Percentiles rank a stretch among this genome's conserved stretches.
phyloP scores from a whole-genome alignment of 2,797 vertebrate genomes.

The Cyprinodon diabolis region DNA sequence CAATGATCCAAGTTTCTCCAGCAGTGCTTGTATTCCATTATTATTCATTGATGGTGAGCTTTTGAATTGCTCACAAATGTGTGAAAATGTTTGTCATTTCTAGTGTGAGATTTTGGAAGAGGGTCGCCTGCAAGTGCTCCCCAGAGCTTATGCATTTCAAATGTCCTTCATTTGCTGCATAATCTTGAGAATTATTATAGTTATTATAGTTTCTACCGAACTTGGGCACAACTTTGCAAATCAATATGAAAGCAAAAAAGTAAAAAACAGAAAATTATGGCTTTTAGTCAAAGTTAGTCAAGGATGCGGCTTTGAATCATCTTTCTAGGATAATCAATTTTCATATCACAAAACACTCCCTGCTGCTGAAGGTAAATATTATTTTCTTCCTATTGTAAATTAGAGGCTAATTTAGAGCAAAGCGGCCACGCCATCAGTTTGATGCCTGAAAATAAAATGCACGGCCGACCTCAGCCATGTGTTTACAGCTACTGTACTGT shows the following conservation, averaged over 20 bases:
- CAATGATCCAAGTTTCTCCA: too few relatives aligned
- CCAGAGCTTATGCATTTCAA: not conserved
- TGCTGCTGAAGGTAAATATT: conserved; percentile 39
- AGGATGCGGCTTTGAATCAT: conserved; percentile 12
- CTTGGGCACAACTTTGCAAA: not conserved
- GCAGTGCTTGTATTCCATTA: not conserved
- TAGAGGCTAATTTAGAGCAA: conserved; percentile 4
- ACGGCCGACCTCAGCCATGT: conserved; percentile 31
- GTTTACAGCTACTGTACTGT: not conserved
- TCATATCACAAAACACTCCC: conserved; percentile 44
- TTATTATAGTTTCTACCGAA: not conserved
- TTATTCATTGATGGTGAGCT: not conserved
- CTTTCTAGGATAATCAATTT: conserved; percentile 45
- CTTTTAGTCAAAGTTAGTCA: not conserved
- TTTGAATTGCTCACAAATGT: not conserved
- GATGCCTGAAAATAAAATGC: conserved; percentile 23
- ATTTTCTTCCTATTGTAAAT: conserved; percentile 11
- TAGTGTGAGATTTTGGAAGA: not conserved
- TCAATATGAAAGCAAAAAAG: not conserved
- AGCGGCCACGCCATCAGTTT: conserved; percentile 18
- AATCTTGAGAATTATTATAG: not conserved
- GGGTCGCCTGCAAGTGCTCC: not conserved
- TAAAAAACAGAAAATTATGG: conserved; percentile 6
- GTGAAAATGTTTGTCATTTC: not conserved
- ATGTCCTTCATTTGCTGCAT: not conserved